Evolutionary conservation across 30 jellyfish, hydroid and myxozoan genomes (phyloP), one percentile per base, ranked within the genome.

Genomic region (Pseudorhiza aurosa): DNA sequence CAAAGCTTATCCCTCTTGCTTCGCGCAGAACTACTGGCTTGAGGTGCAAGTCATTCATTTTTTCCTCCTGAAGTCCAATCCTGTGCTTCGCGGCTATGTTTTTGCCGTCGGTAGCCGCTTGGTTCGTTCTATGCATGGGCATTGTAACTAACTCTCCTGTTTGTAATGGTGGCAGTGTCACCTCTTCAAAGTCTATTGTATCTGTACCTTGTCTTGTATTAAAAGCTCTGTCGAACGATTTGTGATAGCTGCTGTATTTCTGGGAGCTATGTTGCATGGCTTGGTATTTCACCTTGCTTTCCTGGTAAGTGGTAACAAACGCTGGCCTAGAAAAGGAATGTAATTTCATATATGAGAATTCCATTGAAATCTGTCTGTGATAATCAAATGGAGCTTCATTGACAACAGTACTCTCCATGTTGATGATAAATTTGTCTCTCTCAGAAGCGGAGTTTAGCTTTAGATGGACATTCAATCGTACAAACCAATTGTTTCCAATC

Each of bases 141-240:
- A 36, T 32, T 0, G 81, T 64, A 4, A 80, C 84, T 29, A 80
- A 37, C 63, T 65, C 84, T 14, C 80, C 72, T 4, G 36, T 36
- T 50, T 58, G 70, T 43, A 82, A 37, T 7, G 68, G 78, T 8
- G 94, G 94, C 1, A 82, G 76, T 25, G 50, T 32, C 19, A 43
- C 81, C 6, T 43, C 42, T 7, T 82, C 94, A 15, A 69, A 33
- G 18, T 68, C 76, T 12, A 68, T 10, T 87, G 55, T 56, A 2
- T 56, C 72, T 22, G 65, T 53, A 17, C 45, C 82, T 26, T 58
- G 81, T 67, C 82, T 45, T 49, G 87, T 82, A 39, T 58, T 82
- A 83, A 82, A 82, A 28, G 94, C 94, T 26, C 94, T 58, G 85
- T 82, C 82, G 58, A 68, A 68, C 6, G 94, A 82, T 40, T 42